These are phyloP conservation scores for Dreissena rostriformis DNA, from an alignment of 1,140 invertebrate genomes.

Conservation along the genomic window DNA sequence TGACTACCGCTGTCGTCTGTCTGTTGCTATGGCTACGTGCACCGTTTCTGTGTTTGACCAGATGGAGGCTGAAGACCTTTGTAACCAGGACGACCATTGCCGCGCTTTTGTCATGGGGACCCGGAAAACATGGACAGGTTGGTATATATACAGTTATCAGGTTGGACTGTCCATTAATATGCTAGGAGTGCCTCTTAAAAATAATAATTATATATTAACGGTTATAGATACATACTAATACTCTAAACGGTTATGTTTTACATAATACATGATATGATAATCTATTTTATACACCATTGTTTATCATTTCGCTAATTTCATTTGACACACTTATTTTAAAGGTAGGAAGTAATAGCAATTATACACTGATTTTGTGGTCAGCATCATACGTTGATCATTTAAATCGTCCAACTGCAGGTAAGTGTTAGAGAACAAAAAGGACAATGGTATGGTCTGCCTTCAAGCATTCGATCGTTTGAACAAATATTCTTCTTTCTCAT, in stretches of 20 bases:
- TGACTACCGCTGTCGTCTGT: slow-evolving; percentile 80
- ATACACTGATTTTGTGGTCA: no score
- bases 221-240: background rate
- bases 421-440: background rate
- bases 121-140: slow-evolving; percentile 80
- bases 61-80: slow-evolving; percentile 79
- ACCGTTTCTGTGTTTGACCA: slow-evolving; percentile 79
- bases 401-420: background rate
- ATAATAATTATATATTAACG: background rate
- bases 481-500: background rate
- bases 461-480: background rate
- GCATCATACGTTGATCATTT: no score
- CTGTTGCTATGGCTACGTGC: slow-evolving; percentile 76
- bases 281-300: background rate
- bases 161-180: background rate
- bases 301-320: no score
- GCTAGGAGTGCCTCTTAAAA: background rate
- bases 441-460: background rate
- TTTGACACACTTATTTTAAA: no score
- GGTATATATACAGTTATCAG: background rate
- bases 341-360: no score
- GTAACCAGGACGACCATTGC: slow-evolving; percentile 76
- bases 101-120: slow-evolving; percentile 78
- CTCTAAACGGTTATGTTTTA: background rate
- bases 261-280: background rate